Base-by-base conservation (phyloP, 64 coral and sea anemone species). In the Orbicella faveolata region DNA sequence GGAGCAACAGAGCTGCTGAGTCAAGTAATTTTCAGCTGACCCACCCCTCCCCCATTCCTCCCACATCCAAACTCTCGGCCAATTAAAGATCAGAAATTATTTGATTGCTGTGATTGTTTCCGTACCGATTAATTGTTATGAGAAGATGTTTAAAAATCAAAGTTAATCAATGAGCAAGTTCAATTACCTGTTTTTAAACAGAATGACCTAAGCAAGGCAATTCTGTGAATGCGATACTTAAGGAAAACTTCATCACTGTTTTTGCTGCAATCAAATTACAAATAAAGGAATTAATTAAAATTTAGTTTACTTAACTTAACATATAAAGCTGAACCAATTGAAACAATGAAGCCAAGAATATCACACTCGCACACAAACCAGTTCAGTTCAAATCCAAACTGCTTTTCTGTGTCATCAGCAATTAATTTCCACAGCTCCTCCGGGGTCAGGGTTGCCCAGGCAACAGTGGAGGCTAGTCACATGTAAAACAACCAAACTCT, bases 381-480 rank as follows among this genome's bases (percentile, higher is more conserved):
- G 15, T 91, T 72, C 20, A 99, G 57, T n/a, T 93, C 78, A 64
- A 93, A 99, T 76, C 93, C 97, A 95, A 99, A 99, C 70, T 95
- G 90, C 55, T 59, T 96, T 74, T 86, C 81, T 37, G 95, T 88
- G 57, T 99, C 94, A 53, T 88, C 84, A 21, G 53, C 86, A 76
- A 99, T 76, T n/a, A 59, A 84, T 67, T 93, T 96, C 97, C 97
- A 99, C 18, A 99, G 74, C 11, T 96, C 83, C 20, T 96, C 91
- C 39, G 97, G 97, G 14, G 97, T 96, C 7, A 99, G 91, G n/a
- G 84, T 80, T 63, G 97, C 94, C 97, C 97, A 99, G 9, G 91
- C 74, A 25, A 94, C 94, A 65, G 88, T 73, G 23, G 72, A 93
- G 7, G 78, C 86, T 89, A 26, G 67, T 25, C 20, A 26, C 9